Conservation (phyloP, 2,113 vertebrate genomes). For the Sander lucioperca region DNA sequence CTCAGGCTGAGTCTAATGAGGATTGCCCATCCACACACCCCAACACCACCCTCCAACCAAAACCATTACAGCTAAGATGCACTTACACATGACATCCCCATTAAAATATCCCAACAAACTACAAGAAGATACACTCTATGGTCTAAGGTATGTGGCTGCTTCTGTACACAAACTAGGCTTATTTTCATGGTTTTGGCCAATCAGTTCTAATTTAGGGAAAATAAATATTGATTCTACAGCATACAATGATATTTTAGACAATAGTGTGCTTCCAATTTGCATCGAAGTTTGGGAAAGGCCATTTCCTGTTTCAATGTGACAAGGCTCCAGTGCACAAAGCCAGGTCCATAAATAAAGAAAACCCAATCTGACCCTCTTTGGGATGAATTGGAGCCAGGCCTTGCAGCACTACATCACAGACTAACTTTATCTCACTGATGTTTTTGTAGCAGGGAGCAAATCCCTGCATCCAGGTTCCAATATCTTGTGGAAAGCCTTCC, state of each 20-base stretch:
- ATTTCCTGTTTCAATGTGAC: not conserved
- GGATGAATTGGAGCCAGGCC: not conserved
- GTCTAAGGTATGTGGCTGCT: not conserved
- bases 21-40: slow-evolving; percentile 3
- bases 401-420: not conserved
- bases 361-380: not conserved
- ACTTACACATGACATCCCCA: not conserved
- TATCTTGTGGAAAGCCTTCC: not conserved
- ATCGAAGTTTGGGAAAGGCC: not conserved
- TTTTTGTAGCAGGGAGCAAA: not conserved
- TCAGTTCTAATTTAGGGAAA: not conserved
- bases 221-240: not conserved
- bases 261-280: not conserved
- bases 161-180: not conserved
- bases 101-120: slow-evolving; percentile 4
- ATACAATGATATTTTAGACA: not conserved
- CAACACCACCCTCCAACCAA: slow-evolving; percentile 11
- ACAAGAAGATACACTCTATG: not conserved
- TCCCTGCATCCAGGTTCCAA: not conserved
- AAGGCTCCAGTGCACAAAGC: not conserved
- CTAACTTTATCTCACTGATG: not conserved
- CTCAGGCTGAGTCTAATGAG: slow-evolving; percentile 39
- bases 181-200: not conserved
- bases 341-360: not conserved
- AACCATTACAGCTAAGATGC: slow-evolving; percentile 34